Evolutionary conservation across 2,113 vertebrate genomes (phyloP), one percentile per base, ranked within the genome.

Genomic region (Xenopus tropicalis): DNA sequence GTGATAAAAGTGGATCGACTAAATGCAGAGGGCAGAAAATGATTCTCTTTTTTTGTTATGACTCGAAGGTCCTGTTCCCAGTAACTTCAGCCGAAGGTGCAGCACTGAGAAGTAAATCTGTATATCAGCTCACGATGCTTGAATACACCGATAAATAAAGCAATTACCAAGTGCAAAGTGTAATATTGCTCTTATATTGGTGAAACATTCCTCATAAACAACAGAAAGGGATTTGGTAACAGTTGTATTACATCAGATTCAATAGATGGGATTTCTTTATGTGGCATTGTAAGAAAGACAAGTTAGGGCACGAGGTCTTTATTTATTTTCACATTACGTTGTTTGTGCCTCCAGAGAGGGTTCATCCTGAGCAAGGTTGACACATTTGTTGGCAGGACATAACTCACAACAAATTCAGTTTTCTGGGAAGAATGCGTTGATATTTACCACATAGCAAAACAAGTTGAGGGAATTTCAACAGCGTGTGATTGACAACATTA

Each of bases 401-500:
- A 76, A 69, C 73, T 76, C 73, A 63, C 73, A 76, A 76, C 73
- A 76, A 74, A 76, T 76, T 76, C 73, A 69, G 66, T 76, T 76
- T 76, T 76, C 66, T 69, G 59, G 73, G 73, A 69, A 69, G n/a
- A 69, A 69, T 37, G 66, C 58, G 54, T 76, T 69, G 66, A 76
- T 76, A 76, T 76, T 76, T 76, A 76, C 73, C 73, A 63, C 73
- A 69, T 63, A n/a, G 66, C 73, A 69, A 63, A 69, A 76, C 24
- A 66, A 69, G 66, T 42, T 63, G 58, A 76, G 73, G 73, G 73
- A 76, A 76, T 76, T 76, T 69, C 44, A 24, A 21, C 66, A 23
- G 24, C 24, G 19, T 11, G 44, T 76, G 73, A 76, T 76, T 76
- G 73, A 76, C 73, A 76, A 63, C 48, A 22, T 69, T 63, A 76